Conservation (phyloP, 1,140 invertebrate species). For the Eufriesea mexicana region DNA sequence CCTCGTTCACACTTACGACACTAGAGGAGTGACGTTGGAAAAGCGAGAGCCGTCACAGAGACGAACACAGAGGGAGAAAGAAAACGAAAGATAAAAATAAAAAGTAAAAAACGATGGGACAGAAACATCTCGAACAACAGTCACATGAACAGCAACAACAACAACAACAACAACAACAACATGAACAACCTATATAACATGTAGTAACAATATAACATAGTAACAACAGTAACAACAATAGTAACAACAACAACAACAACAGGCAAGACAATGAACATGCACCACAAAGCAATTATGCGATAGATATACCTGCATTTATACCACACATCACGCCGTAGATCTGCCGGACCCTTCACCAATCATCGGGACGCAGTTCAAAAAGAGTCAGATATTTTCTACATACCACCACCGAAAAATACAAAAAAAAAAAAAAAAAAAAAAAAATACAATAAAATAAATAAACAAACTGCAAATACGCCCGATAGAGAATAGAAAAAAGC, state of each 20-base stretch:
- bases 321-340: constrained; percentile 79
- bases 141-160: constrained; percentile 52
- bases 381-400: constrained; percentile 56
- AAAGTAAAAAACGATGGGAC: constrained; percentile 37
- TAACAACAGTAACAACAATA: constrained; percentile 12
- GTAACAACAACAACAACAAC: constrained; percentile 41
- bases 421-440: not conserved
- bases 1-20: constrained; percentile 49
- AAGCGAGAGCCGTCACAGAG: constrained; percentile 30
- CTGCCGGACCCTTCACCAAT: constrained; percentile 76
- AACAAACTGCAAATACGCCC: constrained; percentile 46
- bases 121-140: constrained; percentile 58
- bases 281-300: constrained; percentile 53
- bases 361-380: constrained; percentile 68
- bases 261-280: constrained; percentile 43
- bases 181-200: constrained; percentile 49
- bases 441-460: not conserved
- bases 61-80: constrained; percentile 16
- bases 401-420: constrained; percentile 35
- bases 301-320: constrained; percentile 60
- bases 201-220: constrained; percentile 31
- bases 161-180: constrained; percentile 49
- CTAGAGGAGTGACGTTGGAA: constrained; percentile 27
- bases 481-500: constrained; percentile 17
- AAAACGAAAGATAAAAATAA: constrained; percentile 33